These are phyloP conservation scores for Pseudochromis fuscus DNA, from an alignment of 2,797 vertebrate genomes.

Conservation along the genomic window DNA sequence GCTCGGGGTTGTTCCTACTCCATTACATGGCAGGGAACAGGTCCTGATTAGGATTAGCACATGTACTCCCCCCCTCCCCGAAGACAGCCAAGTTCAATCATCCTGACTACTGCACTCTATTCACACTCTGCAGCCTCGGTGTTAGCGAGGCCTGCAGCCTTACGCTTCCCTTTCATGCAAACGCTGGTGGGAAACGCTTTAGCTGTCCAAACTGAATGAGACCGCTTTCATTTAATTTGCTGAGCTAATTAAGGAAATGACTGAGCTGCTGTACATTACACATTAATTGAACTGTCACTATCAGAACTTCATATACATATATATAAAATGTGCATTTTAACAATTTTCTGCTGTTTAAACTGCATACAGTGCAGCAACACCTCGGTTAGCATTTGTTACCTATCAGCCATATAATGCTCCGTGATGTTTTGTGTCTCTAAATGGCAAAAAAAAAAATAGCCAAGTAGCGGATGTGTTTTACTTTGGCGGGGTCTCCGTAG, in stretches of 20 bases:
- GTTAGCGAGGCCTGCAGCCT: constrained; percentile 46
- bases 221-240: constrained; percentile 22
- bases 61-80: constrained; percentile 79
- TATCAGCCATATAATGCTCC: constrained; percentile 57
- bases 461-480: constrained; percentile 68
- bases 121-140: constrained; percentile 56
- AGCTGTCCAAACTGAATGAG: constrained; percentile 29
- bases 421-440: constrained; percentile 75
- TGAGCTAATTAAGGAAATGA: constrained; percentile 16
- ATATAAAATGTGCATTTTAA: not conserved
- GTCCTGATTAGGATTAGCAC: constrained; percentile 87
- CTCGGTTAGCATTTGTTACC: constrained; percentile 50
- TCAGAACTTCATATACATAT: not conserved
- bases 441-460: constrained; percentile 71
- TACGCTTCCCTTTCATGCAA: constrained; percentile 41
- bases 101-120: constrained; percentile 63
- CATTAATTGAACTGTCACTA: not conserved
- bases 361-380: constrained; percentile 9
- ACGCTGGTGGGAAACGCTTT: constrained; percentile 37
- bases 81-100: constrained; percentile 81
- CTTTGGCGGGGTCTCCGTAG: constrained; percentile 66
- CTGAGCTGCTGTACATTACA: not conserved
- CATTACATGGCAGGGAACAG: constrained; percentile 87
- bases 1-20: constrained; percentile 80
- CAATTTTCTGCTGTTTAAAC: not conserved